A percentile compares a stretch with the other conserved stretches of the same genome.
Conservation (phyloP, 2,797 vertebrate genomes). For the Remorina albescens region DNA sequence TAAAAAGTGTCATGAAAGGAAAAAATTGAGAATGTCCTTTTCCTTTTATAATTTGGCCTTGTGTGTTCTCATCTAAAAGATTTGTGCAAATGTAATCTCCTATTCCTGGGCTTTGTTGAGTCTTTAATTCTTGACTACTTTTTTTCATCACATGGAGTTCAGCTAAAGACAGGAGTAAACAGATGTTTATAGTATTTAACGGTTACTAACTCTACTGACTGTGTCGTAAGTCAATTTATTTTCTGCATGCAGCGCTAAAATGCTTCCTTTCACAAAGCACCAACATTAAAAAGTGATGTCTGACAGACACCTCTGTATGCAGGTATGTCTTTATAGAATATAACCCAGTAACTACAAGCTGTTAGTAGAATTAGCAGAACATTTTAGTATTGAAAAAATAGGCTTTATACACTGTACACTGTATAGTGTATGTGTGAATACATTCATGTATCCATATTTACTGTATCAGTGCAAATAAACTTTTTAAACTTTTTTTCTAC, state of each 20-base stretch:
- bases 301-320: slow-evolving; percentile 34
- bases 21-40: background rate
- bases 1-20: background rate
- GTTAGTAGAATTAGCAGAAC: slow-evolving; percentile 59
- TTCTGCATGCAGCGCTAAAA: slow-evolving; percentile 69
- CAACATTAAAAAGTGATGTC: slow-evolving; percentile 41
- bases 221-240: slow-evolving; percentile 52
- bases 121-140: slow-evolving; percentile 21
- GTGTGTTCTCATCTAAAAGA: slow-evolving; percentile 15
- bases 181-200: slow-evolving; percentile 51
- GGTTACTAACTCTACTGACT: slow-evolving; percentile 54
- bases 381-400: slow-evolving; percentile 72
- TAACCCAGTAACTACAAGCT: slow-evolving; percentile 54
- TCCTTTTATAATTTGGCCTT: background rate
- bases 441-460: slow-evolving; percentile 76
- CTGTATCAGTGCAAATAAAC: slow-evolving; percentile 81
- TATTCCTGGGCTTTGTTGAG: slow-evolving; percentile 14
- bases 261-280: slow-evolving; percentile 58
- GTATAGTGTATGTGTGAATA: slow-evolving; percentile 64
- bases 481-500: slow-evolving; percentile 51
- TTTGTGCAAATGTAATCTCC: slow-evolving; percentile 27
- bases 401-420: slow-evolving; percentile 69
- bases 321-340: slow-evolving; percentile 43
- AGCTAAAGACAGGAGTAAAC: slow-evolving; percentile 40
- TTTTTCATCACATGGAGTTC: slow-evolving; percentile 31